Conservation (phyloP, 2,113 vertebrate genomes). For the Antechinus stuartii region DNA sequence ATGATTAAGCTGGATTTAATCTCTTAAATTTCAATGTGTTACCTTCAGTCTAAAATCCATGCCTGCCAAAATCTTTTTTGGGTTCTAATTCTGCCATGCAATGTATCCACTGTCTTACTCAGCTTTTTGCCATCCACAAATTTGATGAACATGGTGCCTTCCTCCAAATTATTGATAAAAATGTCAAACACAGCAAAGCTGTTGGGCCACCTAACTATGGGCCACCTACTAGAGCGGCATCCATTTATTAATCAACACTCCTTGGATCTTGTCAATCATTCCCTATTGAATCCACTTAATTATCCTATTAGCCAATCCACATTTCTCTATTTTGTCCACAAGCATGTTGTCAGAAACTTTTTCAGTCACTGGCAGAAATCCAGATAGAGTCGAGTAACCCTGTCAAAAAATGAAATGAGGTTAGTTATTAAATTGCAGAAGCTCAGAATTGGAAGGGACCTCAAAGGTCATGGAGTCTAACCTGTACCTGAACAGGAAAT, state of each 20-base stretch:
- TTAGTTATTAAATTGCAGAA: neutral
- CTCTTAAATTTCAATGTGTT: neutral
- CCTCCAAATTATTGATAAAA: neutral
- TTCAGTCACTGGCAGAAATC: neutral
- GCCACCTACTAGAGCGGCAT: neutral
- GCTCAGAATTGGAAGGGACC: neutral
- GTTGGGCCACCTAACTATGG: neutral
- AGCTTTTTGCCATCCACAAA: neutral
- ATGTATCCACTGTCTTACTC: neutral
- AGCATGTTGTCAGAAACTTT: neutral
- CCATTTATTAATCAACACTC: neutral
- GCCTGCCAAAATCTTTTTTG: neutral
- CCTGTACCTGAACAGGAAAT: neutral
- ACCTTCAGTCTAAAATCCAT: neutral
- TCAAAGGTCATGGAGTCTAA: neutral
- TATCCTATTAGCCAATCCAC: neutral
- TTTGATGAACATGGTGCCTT: neutral
- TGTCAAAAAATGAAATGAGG: conserved; percentile 1
- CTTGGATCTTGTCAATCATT: neutral
- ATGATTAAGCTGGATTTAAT: neutral
- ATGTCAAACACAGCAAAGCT: neutral
- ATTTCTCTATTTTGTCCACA: neutral
- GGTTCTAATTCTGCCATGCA: neutral
- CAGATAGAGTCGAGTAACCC: neutral
- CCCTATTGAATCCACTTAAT: neutral